Conservation (phyloP, 2,797 vertebrate species). For the Serranus cabrilla region DNA sequence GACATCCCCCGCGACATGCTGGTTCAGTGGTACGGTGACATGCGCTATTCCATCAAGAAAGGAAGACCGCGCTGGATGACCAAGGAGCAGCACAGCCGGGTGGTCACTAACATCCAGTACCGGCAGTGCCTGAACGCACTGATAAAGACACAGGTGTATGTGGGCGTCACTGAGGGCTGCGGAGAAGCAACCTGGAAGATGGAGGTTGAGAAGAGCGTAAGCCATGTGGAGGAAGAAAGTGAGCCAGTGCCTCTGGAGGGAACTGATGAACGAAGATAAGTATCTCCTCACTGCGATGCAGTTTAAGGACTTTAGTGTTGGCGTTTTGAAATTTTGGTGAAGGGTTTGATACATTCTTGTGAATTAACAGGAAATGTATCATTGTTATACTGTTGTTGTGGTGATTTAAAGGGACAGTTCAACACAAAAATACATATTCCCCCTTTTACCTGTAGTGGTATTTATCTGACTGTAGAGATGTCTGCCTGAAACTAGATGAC, state of each 20-base stretch:
- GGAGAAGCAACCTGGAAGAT: neutral
- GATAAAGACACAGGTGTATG: neutral
- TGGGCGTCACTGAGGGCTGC: accelerated
- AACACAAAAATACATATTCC: too few relatives aligned
- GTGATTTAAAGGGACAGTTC: too few relatives aligned
- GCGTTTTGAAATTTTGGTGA: neutral
- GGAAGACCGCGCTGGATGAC: slow-evolving; percentile 86
- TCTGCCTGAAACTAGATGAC: too few relatives aligned
- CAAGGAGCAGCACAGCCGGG: slow-evolving; percentile 62
- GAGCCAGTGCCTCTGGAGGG: neutral
- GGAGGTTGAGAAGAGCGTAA: accelerated
- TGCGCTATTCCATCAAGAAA: slow-evolving; percentile 87
- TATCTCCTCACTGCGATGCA: too few relatives aligned
- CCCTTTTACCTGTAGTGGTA: too few relatives aligned
- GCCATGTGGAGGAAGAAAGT: accelerated
- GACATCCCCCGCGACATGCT: slow-evolving; percentile 79
- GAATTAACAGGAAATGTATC: neutral
- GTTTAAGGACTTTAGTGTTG: neutral
- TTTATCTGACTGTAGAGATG: too few relatives aligned
- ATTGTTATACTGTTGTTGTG: neutral
- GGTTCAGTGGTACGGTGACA: slow-evolving; percentile 89
- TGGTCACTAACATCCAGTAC: slow-evolving; percentile 48
- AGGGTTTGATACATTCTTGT: neutral
- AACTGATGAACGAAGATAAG: neutral
- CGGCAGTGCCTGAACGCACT: slow-evolving; percentile 34